Conservation (phyloP, 2,113 vertebrate species). For the Rhipidura dahli region DNA sequence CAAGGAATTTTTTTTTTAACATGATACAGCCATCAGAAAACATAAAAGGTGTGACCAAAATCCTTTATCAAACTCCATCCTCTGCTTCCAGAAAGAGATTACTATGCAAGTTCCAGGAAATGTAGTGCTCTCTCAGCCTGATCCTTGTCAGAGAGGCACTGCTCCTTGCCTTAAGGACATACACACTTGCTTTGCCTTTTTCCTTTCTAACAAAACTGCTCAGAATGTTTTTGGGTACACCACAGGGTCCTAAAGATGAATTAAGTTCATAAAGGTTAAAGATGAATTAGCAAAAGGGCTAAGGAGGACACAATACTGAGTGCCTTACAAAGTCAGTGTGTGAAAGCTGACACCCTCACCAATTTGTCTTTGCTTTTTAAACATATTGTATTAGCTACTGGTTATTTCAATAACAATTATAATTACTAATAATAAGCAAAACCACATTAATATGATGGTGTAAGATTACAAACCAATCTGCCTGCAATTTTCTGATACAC, state of each 20-base stretch:
- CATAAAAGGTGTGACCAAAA: background rate
- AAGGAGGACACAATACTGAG: background rate
- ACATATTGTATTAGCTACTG: background rate
- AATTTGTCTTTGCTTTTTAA: background rate
- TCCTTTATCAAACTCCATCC: background rate
- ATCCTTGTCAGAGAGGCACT: background rate
- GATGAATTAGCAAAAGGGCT: background rate
- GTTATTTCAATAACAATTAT: background rate
- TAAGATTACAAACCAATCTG: background rate
- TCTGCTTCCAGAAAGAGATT: background rate
- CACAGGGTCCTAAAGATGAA: background rate
- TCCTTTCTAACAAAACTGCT: background rate
- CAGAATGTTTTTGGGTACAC: background rate
- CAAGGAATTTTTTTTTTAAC: background rate
- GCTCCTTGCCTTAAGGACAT: background rate
- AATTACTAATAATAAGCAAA: background rate
- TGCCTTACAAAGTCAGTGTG: background rate
- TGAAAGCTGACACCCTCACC: background rate
- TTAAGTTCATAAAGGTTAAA: background rate
- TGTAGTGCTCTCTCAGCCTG: accelerated
- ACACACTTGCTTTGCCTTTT: background rate
- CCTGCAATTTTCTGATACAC: background rate
- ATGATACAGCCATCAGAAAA: background rate
- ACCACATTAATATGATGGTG: background rate
- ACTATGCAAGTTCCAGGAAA: background rate